A percentile compares a stretch with the other conserved stretches of the same genome.
Evolutionary conservation across 1,140 invertebrate species (phyloP).

Genomic region (Penaeus japonicus): DNA sequence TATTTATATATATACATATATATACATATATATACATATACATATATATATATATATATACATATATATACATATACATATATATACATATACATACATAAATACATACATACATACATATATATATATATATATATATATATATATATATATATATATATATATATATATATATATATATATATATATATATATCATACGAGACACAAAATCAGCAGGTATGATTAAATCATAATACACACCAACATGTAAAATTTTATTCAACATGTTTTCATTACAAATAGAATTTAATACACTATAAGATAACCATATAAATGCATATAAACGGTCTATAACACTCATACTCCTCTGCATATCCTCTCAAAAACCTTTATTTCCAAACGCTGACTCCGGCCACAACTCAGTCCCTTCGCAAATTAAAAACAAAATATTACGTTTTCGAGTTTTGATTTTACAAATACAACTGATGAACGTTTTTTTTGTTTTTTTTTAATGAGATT

Average conservation of each 20-base stretch:
- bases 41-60: not conserved
- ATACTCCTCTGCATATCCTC: not conserved
- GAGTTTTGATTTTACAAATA: too few species aligned
- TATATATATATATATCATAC: not conserved
- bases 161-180: not conserved
- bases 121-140: not conserved
- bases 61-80: conserved; percentile 1
- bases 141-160: not conserved
- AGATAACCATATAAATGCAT: conserved; percentile 55
- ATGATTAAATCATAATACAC: not conserved
- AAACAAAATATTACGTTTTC: too few species aligned
- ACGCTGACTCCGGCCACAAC: not conserved
- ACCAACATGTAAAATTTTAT: conserved; percentile 53
- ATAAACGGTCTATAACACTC: conserved; percentile 49
- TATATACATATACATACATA: not conserved
- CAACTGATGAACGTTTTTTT: too few species aligned
- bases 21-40: not conserved
- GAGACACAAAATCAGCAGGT: not conserved
- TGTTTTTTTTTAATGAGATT: too few species aligned
- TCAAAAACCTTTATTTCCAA: too few species aligned
- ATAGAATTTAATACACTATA: conserved; percentile 54
- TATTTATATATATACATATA: not conserved
- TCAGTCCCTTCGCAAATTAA: too few species aligned
- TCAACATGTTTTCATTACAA: conserved; percentile 53
- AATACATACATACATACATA: not conserved